Evolutionary conservation across 2,888 invertebrate species (phyloP).

Genomic region (Podotricha telesiphe): DNA sequence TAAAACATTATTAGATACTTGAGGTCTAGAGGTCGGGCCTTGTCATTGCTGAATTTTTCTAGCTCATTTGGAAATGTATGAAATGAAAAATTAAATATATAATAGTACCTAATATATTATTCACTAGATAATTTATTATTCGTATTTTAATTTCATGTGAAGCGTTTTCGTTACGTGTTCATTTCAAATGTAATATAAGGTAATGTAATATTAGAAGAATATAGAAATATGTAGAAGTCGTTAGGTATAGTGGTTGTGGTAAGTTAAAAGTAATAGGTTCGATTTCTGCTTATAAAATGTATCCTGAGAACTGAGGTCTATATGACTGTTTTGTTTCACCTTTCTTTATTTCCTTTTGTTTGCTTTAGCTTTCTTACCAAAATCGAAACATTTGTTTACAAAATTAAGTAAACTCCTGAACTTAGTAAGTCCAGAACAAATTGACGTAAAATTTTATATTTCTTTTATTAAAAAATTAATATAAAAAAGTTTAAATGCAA

Average conservation of each 20-base stretch:
- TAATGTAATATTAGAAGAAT: too few species aligned
- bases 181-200: neutral
- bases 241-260: too few species aligned
- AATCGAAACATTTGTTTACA: too few species aligned
- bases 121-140: conserved; percentile 12
- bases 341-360: too few species aligned
- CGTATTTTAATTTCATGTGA: conserved; percentile 4
- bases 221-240: too few species aligned
- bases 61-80: conserved; percentile 14
- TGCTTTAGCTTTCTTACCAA: too few species aligned
- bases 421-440: too few species aligned
- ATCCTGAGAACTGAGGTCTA: too few species aligned
- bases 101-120: conserved; percentile 16
- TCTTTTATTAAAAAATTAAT: neutral
- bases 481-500: conserved; percentile 9
- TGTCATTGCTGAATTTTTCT: conserved; percentile 25
- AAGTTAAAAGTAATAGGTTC: neutral
- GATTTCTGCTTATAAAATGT: too few species aligned
- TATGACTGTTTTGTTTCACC: too few species aligned
- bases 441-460: too few species aligned
- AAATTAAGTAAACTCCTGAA: too few species aligned
- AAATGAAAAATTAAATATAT: neutral
- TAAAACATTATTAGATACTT: conserved; percentile 72
- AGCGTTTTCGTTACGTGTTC: neutral
- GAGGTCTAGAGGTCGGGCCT: conserved; percentile 44